These are phyloP conservation scores for Raphicerus campestris DNA, from an alignment of 2,113 vertebrate genomes.

Conservation along the genomic window DNA sequence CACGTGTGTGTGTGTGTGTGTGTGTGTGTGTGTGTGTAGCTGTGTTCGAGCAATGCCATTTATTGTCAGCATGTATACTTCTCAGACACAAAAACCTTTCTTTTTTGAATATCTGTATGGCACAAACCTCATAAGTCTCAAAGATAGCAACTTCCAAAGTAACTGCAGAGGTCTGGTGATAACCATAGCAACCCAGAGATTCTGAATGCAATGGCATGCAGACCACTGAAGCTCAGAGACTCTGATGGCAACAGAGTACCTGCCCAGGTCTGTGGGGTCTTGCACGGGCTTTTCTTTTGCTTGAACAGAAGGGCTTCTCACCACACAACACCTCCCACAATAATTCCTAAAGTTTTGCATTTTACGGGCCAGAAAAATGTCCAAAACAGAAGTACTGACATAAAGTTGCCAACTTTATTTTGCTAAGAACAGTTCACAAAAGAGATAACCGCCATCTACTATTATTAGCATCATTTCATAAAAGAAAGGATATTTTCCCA, in stretches of 20 bases:
- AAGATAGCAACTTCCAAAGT: slow-evolving; percentile 70
- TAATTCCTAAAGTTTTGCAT: background rate
- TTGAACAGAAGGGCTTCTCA: background rate
- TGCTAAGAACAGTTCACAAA: background rate
- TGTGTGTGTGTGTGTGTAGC: background rate
- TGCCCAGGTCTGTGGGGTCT: slow-evolving; percentile 44
- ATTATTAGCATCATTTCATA: background rate
- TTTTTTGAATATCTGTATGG: background rate
- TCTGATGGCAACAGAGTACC: slow-evolving; percentile 50
- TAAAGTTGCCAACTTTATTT: background rate
- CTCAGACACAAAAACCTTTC: slow-evolving; percentile 52
- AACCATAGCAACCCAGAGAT: slow-evolving; percentile 78
- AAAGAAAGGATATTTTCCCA: background rate
- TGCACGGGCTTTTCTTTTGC: slow-evolving; percentile 35
- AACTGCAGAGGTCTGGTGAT: slow-evolving; percentile 76
- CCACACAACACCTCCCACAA: background rate
- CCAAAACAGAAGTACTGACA: background rate
- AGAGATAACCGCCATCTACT: background rate
- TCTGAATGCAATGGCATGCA: slow-evolving; percentile 63
- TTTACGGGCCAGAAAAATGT: background rate
- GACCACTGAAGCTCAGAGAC: slow-evolving; percentile 56
- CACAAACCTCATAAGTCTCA: slow-evolving; percentile 49
- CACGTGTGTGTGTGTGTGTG: background rate
- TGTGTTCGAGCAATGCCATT: background rate
- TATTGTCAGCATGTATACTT: slow-evolving; percentile 39